phyloP scores from a whole-genome alignment of 1,140 invertebrate genomes.

The Drosophila pachea region DNA sequence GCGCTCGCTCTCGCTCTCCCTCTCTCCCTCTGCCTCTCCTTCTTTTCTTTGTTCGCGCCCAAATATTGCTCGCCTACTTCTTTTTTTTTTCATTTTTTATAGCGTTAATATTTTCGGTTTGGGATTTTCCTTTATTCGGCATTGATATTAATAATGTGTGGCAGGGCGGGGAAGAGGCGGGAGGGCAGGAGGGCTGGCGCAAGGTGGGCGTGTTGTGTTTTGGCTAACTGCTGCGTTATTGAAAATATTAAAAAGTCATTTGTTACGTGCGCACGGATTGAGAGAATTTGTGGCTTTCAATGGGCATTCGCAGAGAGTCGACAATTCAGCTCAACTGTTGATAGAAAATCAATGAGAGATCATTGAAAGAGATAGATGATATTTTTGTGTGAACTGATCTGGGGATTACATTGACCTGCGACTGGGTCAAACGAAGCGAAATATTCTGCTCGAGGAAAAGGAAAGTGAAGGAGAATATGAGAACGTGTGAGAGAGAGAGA shows the following conservation, averaged over 20 bases:
- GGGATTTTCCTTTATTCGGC: slow-evolving; percentile 30
- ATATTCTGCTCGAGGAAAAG: too few species aligned
- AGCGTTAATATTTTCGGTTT: slow-evolving; percentile 58
- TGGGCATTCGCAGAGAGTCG: neutral
- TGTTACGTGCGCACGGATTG: slow-evolving; percentile 40
- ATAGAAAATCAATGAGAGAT: slow-evolving; percentile 23
- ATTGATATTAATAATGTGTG: slow-evolving; percentile 48
- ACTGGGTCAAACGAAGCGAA: too few species aligned
- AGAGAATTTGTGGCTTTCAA: neutral
- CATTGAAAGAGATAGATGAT: slow-evolving; percentile 1
- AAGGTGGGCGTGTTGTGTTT: slow-evolving; percentile 67
- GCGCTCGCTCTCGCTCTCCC: too few species aligned
- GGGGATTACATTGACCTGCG: neutral
- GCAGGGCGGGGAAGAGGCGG: neutral
- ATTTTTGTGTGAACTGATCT: slow-evolving; percentile 6
- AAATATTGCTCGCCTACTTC: slow-evolving; percentile 34
- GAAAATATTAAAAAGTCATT: slow-evolving; percentile 78
- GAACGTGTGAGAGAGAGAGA: too few species aligned
- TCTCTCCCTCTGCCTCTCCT: neutral
- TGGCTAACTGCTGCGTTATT: slow-evolving; percentile 58
- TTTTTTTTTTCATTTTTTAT: slow-evolving; percentile 44
- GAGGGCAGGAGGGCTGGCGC: slow-evolving; percentile 4
- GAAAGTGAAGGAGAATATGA: too few species aligned
- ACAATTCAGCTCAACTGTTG: slow-evolving; percentile 46
- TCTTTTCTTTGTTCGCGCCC: slow-evolving; percentile 32